phyloP scores from a whole-genome alignment of 2,113 vertebrate genomes.

The Apus apus region DNA sequence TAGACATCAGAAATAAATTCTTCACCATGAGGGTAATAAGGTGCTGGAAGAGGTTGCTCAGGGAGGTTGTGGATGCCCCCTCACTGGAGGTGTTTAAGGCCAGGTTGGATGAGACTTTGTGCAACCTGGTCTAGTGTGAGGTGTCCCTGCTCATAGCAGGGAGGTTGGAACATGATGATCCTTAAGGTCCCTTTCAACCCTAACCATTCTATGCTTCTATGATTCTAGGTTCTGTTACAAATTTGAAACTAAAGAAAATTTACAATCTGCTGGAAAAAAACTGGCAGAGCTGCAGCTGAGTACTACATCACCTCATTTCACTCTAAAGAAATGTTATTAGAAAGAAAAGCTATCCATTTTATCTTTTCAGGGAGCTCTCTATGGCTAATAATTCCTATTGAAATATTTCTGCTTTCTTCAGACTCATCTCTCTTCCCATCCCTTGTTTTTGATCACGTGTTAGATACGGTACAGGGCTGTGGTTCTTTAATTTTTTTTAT shows the following conservation, averaged over 20 bases:
- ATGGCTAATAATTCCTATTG: background rate
- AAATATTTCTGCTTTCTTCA: background rate
- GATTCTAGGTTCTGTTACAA: background rate
- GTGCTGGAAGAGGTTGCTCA: no score
- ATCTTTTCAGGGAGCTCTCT: background rate
- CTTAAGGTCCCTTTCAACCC: no score
- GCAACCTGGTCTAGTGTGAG: no score
- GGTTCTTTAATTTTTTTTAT: background rate
- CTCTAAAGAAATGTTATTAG: background rate
- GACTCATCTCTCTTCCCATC: background rate
- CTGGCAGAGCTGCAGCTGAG: background rate
- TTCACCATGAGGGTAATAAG: no score
- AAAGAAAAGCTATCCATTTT: background rate
- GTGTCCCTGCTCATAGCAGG: no score
- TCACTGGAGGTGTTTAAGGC: no score
- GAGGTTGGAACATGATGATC: no score
- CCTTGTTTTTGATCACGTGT: background rate
- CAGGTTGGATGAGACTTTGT: no score
- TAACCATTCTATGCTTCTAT: no score
- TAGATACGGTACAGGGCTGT: background rate
- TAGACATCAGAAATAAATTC: no score
- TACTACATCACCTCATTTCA: background rate
- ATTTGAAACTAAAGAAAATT: background rate
- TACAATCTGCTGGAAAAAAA: background rate
- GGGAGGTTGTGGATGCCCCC: no score